Base-by-base conservation (phyloP, 1,140 invertebrate species). In the Lithobius niger region DNA sequence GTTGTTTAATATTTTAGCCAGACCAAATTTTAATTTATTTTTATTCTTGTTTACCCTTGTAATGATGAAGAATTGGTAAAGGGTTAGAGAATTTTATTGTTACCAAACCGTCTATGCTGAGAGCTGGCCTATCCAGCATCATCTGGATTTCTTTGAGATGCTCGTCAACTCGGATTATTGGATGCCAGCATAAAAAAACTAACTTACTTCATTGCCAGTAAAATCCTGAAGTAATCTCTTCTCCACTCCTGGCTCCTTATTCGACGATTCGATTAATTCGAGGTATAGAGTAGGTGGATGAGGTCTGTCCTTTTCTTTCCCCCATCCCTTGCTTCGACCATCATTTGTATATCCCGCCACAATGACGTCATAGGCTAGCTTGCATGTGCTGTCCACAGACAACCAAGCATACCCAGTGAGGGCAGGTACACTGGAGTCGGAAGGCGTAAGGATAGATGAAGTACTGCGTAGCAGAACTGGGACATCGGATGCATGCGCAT, bases 401-500 rank as follows among this genome's bases (percentile, higher is more conserved):
- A 85, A 70, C 88, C 88, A 93, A 15, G 82, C 81, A 27, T 89
- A 72, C 18, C 84, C 88, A n/a, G 82, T 79, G 2, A 78, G 67
- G 74, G 52, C 1, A 21, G n/a, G n/a, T n/a, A n/a, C n/a, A n/a
- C n/a, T n/a, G 15, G 68, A 60, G 0, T 72, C 68, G 50, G 18
- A 52, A 0, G 31, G 60, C 3, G 13, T 31, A 10, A 56, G 60
- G n/a, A n/a, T n/a, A n/a, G n/a, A n/a, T n/a, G n/a, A n/a, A 19
- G 52, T 52, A 2, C 77, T 71, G 28, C 77, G 76, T 2, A 88
- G 65, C 1, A 88, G 64, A 3, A 81, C 74, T 0, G 85, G 84
- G 15, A 76, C 74, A 0, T 77, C 73, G 0, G 79, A 76, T 55
- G 85, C 80, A 3, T 82, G 77, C 0, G 84, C 81, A 61, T 89